These are phyloP conservation scores for Drosophila lacicola DNA, from an alignment of 2,888 invertebrate species.

Conservation along the genomic window DNA sequence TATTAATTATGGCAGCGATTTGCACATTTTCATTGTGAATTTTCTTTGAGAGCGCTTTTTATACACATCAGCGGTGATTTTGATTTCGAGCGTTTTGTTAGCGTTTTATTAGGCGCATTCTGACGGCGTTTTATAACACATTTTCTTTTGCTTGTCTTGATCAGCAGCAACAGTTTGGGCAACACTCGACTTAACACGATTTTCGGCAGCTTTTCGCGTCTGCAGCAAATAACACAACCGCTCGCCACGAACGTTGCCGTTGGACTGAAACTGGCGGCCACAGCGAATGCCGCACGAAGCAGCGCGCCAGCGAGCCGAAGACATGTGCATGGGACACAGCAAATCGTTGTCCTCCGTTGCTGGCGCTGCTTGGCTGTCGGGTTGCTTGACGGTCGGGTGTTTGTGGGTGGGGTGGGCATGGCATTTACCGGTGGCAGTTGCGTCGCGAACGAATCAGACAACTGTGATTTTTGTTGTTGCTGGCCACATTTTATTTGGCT, in stretches of 20 bases:
- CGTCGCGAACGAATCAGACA: conserved; percentile 83
- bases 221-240: conserved; percentile 59
- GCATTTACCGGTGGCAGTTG: conserved; percentile 64
- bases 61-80: not conserved
- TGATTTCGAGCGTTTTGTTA: not conserved
- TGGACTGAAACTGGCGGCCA: conserved; percentile 65
- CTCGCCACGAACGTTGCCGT: conserved; percentile 74
- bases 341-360: conserved; percentile 57
- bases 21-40: not conserved
- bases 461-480: conserved; percentile 83
- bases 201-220: not conserved
- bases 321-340: conserved; percentile 50
- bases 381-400: conserved; percentile 15
- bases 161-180: conserved; percentile 40
- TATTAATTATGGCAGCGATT: conserved; percentile 10
- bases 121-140: not conserved
- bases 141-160: no score
- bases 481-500: conserved; percentile 74
- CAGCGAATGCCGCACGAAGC: conserved; percentile 47
- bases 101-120: not conserved
- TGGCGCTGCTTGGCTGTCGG: conserved; percentile 15
- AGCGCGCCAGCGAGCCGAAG: conserved; percentile 55
- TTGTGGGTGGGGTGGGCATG: conserved; percentile 15
- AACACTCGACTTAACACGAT: conserved; percentile 28
- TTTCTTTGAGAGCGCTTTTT: not conserved